These are phyloP conservation scores for Pogonognathellus flavescens DNA, from an alignment of 1,140 invertebrate species.

Conservation along the genomic window DNA sequence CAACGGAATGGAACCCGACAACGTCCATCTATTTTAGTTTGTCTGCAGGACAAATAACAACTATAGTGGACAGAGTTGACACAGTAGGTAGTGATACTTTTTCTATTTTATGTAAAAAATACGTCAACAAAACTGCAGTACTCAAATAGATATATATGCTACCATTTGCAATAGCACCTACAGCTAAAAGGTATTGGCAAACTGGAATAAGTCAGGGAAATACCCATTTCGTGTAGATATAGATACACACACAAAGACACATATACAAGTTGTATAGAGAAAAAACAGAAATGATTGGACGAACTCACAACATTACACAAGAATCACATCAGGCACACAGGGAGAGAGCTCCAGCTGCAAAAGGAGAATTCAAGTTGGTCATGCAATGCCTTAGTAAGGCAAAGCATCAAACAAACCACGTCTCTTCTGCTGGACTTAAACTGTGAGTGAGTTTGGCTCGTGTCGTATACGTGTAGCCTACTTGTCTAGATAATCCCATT, in stretches of 20 bases:
- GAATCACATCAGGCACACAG: neutral
- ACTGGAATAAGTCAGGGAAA: neutral
- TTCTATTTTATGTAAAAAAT: neutral
- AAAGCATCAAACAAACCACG: too few relatives aligned
- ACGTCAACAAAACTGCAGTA: neutral
- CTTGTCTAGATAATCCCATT: constrained; percentile 58
- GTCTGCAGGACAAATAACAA: constrained; percentile 1
- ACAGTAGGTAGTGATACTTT: too few relatives aligned
- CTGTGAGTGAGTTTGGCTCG: too few relatives aligned
- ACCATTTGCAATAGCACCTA: too few relatives aligned
- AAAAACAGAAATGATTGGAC: neutral
- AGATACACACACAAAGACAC: neutral
- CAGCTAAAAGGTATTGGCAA: too few relatives aligned
- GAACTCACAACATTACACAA: neutral
- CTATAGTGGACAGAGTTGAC: neutral
- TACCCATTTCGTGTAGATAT: neutral
- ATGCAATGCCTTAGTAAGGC: neutral
- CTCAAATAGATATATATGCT: neutral
- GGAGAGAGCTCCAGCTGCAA: constrained; percentile 21
- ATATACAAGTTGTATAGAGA: too few relatives aligned
- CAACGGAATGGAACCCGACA: neutral
- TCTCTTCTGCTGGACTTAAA: too few relatives aligned
- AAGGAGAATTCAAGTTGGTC: constrained; percentile 6
- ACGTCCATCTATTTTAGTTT: constrained; percentile 17
- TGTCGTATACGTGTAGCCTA: neutral